Base-by-base conservation (phyloP, 2,888 invertebrate genomes). In the Hemistola chrysoprasaria region DNA sequence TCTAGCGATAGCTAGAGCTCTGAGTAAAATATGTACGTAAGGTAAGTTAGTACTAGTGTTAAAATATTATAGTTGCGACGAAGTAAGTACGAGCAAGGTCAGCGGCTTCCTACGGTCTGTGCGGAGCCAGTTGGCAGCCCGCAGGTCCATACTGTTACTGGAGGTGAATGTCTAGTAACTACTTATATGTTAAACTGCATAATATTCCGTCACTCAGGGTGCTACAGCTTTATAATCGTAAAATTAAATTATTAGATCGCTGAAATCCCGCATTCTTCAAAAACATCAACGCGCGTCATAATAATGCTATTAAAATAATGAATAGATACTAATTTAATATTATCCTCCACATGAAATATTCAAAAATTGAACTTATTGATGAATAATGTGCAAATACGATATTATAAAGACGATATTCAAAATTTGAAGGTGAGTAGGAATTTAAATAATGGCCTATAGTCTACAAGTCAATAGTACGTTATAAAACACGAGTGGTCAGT, bases 31-130 rank as follows among this genome's bases (percentile, higher is more conserved):
- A n/a, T n/a, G n/a, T n/a, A n/a, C n/a, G 25, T 34, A 21, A 5
- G n/a, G n/a, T n/a, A 21, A 28, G 16, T 16, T 3, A 3, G 28
- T 24, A 22, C 16, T 10, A 21, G 25, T 27, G 28, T 23, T 21
- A 8, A 10, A 40, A 40, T 25, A 16, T 34, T 33, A 20, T 27
- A 11, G 23, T 11, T 10, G 35, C 8, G 10, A 7, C 20, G 11
- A 24, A n/a, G 50, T 53, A 27, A 38, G 32, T 31, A 27, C 34
- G 48, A 48, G 63, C 79, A 78, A 83, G 83, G 84, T 63, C 79
- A 57, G 66, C 74, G 47, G 57, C 82, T 73, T 77, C 82, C 81
- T 79, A 82, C 83, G 69, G 60, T 44, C 42, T 30, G 56, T 56
- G 56, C 50, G 50, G 52, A 53, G 52, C 52, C 49, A 45, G 48